These are phyloP conservation scores for Penaeus chinensis DNA, from an alignment of 1,140 invertebrate genomes.

Conservation along the genomic window DNA sequence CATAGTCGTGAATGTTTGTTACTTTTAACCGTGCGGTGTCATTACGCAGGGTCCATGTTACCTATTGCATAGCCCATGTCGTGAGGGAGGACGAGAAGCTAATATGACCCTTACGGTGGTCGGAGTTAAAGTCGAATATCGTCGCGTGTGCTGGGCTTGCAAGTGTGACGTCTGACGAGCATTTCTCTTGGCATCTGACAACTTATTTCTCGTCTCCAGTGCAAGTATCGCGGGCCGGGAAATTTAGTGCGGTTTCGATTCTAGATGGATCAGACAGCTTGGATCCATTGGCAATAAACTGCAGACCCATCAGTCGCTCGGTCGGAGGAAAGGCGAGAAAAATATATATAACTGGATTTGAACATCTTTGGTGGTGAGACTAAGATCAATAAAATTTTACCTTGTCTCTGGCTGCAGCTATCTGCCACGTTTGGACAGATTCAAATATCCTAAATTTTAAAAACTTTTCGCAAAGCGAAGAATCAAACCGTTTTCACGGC, in stretches of 20 bases:
- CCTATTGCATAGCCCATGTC: conserved; percentile 7
- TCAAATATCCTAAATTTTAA: too few species aligned
- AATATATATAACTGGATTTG: too few species aligned
- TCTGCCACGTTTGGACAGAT: too few species aligned
- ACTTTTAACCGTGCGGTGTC: conserved; percentile 49
- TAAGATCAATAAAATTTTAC: too few species aligned
- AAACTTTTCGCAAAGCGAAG: too few species aligned
- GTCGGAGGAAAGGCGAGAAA: too few species aligned
- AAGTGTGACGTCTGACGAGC: conserved; percentile 52
- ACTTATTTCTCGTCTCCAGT: conserved; percentile 43
- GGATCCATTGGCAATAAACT: too few species aligned
- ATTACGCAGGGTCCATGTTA: conserved; percentile 29
- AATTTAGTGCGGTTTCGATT: background rate
- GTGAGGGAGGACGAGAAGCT: conserved; percentile 31
- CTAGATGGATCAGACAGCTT: too few species aligned
- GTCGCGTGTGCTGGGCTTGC: conserved; percentile 20
- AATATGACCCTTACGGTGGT: conserved; percentile 12
- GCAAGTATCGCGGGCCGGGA: conserved; percentile 48
- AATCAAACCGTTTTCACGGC: too few species aligned
- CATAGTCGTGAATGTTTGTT: conserved; percentile 38
- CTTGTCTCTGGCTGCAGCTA: too few species aligned
- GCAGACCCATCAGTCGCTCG: too few species aligned
- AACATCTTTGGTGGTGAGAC: too few species aligned
- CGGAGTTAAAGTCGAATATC: conserved; percentile 19
- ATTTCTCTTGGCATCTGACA: conserved; percentile 59